Conservation (phyloP, 2,113 vertebrate genomes). For the Xiphophorus couchianus region DNA sequence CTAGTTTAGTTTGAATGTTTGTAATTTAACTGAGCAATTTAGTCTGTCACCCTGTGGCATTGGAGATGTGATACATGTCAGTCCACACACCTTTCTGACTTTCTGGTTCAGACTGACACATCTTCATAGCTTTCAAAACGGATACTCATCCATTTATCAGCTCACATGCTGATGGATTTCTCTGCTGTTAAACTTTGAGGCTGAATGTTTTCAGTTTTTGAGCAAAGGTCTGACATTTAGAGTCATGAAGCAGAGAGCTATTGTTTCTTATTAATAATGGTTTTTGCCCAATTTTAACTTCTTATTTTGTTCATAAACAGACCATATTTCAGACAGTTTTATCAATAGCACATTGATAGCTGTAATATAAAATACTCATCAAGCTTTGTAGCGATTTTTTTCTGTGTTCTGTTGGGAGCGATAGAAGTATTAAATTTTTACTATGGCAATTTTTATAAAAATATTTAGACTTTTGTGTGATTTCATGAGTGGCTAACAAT, state of each 20-base stretch:
- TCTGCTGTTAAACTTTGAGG: neutral
- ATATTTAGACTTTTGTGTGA: too few relatives aligned
- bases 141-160: neutral
- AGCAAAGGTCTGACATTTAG: neutral
- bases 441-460: too few relatives aligned
- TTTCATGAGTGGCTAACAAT: too few relatives aligned
- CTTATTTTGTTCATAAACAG: neutral
- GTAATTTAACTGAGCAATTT: conserved; percentile 14
- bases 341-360: too few relatives aligned
- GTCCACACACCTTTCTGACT: neutral
- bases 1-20: conserved; percentile 43
- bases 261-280: neutral
- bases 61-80: neutral
- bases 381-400: too few relatives aligned
- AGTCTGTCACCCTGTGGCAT: neutral
- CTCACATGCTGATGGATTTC: neutral
- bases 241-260: neutral
- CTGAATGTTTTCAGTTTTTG: neutral
- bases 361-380: too few relatives aligned
- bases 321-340: neutral
- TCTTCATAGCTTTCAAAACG: neutral
- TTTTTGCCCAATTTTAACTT: neutral
- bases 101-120: neutral
- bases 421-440: too few relatives aligned
- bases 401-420: too few relatives aligned